Conservation (phyloP, 2,797 vertebrate genomes). For the Xenops minutus region DNA sequence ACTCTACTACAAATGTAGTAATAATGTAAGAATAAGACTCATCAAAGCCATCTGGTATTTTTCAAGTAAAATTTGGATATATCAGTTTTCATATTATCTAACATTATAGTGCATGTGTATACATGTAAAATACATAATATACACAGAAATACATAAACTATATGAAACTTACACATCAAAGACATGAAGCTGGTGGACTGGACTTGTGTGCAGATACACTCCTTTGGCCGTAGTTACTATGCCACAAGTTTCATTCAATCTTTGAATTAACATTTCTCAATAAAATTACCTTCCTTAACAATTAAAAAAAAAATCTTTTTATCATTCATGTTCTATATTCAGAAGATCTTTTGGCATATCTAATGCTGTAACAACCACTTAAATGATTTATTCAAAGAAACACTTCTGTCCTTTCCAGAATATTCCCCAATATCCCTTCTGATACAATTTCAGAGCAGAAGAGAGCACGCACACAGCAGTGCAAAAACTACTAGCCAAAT, state of each 20-base stretch:
- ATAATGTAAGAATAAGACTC: neutral
- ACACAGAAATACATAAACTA: neutral
- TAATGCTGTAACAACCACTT: neutral
- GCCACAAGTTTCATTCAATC: neutral
- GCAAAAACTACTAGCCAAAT: neutral
- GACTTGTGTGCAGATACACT: neutral
- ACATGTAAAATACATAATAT: neutral
- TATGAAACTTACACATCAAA: neutral
- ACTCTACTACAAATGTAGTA: neutral
- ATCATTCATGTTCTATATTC: neutral
- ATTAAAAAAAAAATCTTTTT: neutral
- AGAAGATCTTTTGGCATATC: neutral
- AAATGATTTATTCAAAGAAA: neutral
- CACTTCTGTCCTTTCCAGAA: neutral
- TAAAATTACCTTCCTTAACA: neutral
- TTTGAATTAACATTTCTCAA: neutral
- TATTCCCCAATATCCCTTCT: neutral
- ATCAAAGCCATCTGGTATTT: neutral
- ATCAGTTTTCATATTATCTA: neutral
- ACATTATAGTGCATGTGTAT: neutral
- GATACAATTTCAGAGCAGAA: neutral
- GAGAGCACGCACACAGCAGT: neutral
- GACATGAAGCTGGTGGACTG: neutral
- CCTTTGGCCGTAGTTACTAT: neutral
- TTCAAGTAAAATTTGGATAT: neutral